These are phyloP conservation scores for Alligator mississippiensis DNA, from an alignment of 2,113 vertebrate species.

Conservation along the genomic window DNA sequence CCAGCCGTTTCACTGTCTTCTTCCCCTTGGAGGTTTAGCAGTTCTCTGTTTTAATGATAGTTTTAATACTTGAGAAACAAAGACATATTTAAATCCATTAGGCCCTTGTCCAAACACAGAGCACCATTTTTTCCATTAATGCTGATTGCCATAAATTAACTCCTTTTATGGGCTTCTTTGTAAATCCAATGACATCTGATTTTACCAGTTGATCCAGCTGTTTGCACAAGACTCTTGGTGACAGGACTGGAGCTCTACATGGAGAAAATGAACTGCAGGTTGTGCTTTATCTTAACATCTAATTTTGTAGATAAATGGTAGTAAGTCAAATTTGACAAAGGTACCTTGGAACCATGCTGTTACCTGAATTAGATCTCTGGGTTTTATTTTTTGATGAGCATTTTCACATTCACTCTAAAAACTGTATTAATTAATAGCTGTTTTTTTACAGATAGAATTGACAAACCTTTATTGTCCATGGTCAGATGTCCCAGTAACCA, in stretches of 20 bases:
- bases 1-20: background rate
- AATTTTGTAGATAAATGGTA: background rate
- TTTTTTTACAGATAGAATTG: background rate
- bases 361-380: background rate
- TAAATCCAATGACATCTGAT: background rate
- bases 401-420: background rate
- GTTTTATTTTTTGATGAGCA: background rate
- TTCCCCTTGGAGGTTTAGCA: background rate
- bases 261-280: background rate
- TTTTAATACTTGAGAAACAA: background rate
- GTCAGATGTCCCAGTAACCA: background rate
- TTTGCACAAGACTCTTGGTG: background rate
- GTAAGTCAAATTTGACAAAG: background rate
- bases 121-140: background rate
- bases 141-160: background rate
- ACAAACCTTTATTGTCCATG: rapidly evolving
- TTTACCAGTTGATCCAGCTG: background rate
- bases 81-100: background rate
- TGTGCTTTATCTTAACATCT: background rate
- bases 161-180: background rate
- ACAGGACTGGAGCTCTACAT: background rate
- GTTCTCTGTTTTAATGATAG: background rate
- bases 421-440: background rate
- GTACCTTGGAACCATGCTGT: background rate
- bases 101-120: background rate